Evolutionary conservation across 2,888 invertebrate species (phyloP).

Genomic region (Criorhina ranunculi): DNA sequence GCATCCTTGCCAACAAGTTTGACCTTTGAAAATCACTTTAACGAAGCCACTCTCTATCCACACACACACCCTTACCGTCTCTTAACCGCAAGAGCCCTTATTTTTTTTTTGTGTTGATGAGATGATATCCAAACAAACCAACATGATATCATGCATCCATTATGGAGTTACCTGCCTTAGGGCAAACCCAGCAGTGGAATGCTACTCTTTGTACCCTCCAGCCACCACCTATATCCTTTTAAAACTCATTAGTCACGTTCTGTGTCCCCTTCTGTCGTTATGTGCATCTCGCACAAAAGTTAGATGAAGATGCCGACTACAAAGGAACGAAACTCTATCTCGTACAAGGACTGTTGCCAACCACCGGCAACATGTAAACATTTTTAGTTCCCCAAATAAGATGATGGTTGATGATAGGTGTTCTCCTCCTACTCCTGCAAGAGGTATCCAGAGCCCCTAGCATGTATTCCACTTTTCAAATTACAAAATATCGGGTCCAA

Average conservation of each 20-base stretch:
- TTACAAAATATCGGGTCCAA: conserved; percentile 75
- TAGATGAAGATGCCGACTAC: conserved; percentile 5
- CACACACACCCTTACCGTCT: conserved; percentile 26
- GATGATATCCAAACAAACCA: conserved; percentile 60
- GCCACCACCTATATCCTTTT: conserved; percentile 50
- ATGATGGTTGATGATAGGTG: conserved; percentile 62
- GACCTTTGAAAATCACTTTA: conserved; percentile 41
- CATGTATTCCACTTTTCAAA: conserved; percentile 48
- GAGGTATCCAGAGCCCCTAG: conserved; percentile 13
- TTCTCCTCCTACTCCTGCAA: conserved; percentile 12
- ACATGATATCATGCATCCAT: conserved; percentile 60
- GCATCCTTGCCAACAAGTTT: background rate
- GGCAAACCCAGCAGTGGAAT: conserved; percentile 12
- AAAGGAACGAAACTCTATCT: conserved; percentile 30
- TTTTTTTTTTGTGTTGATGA: conserved; percentile 29
- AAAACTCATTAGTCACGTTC: conserved; percentile 75
- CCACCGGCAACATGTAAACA: conserved; percentile 64
- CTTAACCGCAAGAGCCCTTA: conserved; percentile 31
- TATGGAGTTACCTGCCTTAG: conserved; percentile 53
- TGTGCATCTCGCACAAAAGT: conserved; percentile 36
- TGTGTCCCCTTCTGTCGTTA: conserved; percentile 21
- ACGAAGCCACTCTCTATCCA: conserved; percentile 28
- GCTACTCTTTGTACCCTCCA: conserved; percentile 16
- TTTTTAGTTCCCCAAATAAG: conserved; percentile 59
- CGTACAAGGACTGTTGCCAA: conserved; percentile 3